phyloP scores from a whole-genome alignment of 2,888 invertebrate species.

The Lycaena phlaeas region DNA sequence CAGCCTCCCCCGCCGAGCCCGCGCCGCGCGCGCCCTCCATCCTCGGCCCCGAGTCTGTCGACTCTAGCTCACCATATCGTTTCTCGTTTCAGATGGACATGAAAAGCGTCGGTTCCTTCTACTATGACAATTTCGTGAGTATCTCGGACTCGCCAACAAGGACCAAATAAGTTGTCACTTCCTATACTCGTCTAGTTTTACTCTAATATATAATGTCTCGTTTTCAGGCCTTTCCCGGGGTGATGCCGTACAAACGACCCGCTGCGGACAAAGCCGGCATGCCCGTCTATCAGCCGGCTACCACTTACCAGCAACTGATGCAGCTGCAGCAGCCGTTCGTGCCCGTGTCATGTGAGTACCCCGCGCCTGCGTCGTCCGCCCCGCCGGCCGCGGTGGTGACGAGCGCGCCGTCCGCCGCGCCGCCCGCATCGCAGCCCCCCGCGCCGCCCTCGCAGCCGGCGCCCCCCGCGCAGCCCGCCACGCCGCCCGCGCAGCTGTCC shows the following conservation, averaged over 20 bases:
- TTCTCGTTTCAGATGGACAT: slow-evolving; percentile 92
- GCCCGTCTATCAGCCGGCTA: slow-evolving; percentile 95
- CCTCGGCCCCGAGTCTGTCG: slow-evolving; percentile 26
- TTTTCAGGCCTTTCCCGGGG: slow-evolving; percentile 91
- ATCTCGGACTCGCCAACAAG: slow-evolving; percentile 31
- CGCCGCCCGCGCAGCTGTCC: slow-evolving; percentile 44
- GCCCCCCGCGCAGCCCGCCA: slow-evolving; percentile 24
- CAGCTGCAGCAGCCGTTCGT: slow-evolving; percentile 96
- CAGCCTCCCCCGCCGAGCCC: slow-evolving; percentile 40
- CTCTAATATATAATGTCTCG: background rate
- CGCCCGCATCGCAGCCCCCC: slow-evolving; percentile 36
- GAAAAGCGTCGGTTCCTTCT: slow-evolving; percentile 96
- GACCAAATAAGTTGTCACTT: no score
- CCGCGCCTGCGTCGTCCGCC: slow-evolving; percentile 78
- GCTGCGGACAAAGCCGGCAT: slow-evolving; percentile 97
- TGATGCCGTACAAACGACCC: slow-evolving; percentile 96
- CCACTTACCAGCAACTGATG: slow-evolving; percentile 95
- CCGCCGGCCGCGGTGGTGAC: slow-evolving; percentile 66
- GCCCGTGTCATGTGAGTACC: slow-evolving; percentile 99
- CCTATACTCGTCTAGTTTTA: slow-evolving; percentile 9
- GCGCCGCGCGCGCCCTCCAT: slow-evolving; percentile 25
- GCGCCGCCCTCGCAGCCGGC: slow-evolving; percentile 52
- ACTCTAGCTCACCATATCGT: slow-evolving; percentile 54
- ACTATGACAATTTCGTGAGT: slow-evolving; percentile 97
- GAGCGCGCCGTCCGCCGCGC: slow-evolving; percentile 30